Evolutionary conservation across 2,888 invertebrate genomes (phyloP).

Genomic region (Scaptomyza polygonia): DNA sequence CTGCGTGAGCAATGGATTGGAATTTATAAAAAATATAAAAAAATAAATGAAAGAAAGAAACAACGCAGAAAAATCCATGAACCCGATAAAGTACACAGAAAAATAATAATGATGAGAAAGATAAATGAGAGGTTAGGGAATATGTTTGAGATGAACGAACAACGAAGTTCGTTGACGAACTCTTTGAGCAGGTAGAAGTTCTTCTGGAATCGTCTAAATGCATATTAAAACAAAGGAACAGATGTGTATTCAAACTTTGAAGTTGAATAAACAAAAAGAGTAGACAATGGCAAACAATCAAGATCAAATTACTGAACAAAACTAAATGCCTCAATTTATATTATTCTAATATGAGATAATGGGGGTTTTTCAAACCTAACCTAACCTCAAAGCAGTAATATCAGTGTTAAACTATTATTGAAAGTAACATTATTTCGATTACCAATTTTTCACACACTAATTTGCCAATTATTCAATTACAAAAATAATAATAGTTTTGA

Average conservation of each 20-base stretch:
- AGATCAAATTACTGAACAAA: no score
- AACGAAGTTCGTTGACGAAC: no score
- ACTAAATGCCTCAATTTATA: no score
- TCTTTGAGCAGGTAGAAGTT: background rate
- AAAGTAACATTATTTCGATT: background rate
- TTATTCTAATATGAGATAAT: no score
- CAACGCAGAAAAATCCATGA: slow-evolving; percentile 1
- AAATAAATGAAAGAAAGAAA: slow-evolving; percentile 33
- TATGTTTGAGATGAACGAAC: no score
- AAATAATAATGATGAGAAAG: slow-evolving; percentile 13
- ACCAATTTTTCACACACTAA: slow-evolving; percentile 7
- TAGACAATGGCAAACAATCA: background rate
- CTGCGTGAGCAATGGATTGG: slow-evolving; percentile 54
- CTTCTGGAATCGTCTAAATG: no score
- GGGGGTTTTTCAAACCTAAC: no score
- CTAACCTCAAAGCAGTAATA: no score
- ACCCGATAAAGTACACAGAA: background rate
- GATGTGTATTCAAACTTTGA: background rate
- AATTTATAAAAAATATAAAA: slow-evolving; percentile 16
- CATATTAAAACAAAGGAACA: background rate
- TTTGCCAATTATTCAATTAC: slow-evolving; percentile 49
- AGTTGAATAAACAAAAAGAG: no score
- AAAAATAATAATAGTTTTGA: no score
- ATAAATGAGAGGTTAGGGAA: slow-evolving; percentile 10
- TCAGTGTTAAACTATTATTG: background rate